Conservation (phyloP, 2,888 invertebrate genomes). For the Caradrina kadenii region DNA sequence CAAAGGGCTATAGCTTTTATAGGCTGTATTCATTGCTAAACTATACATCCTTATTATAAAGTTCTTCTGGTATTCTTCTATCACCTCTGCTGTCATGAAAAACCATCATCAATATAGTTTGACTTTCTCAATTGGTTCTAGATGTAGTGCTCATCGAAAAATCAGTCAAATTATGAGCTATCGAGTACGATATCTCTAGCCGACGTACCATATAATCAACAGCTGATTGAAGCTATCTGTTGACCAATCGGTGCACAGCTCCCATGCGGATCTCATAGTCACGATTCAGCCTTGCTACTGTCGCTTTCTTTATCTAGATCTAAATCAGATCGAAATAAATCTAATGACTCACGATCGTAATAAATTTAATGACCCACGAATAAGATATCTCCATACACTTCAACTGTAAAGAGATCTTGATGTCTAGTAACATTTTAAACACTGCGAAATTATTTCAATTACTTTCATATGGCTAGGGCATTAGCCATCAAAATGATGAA, state of each 20-base stretch:
- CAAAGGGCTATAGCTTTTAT: too few relatives aligned
- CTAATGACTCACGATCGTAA: constrained; percentile 18
- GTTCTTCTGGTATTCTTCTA: background rate
- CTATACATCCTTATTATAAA: background rate
- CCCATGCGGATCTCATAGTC: constrained; percentile 45
- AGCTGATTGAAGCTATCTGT: constrained; percentile 37
- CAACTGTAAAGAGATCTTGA: background rate
- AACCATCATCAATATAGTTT: background rate
- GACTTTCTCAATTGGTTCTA: background rate
- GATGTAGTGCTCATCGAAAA: constrained; percentile 20
- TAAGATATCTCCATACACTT: background rate
- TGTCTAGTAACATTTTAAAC: background rate
- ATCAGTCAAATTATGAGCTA: constrained; percentile 24
- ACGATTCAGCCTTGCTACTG: constrained; percentile 53
- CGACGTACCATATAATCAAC: constrained; percentile 29
- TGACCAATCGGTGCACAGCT: constrained; percentile 36
- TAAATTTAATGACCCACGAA: constrained; percentile 21
- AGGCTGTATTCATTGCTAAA: too few relatives aligned
- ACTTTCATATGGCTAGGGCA: constrained; percentile 16
- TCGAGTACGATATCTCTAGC: constrained; percentile 5
- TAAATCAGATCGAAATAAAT: constrained; percentile 30
- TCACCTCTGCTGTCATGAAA: background rate
- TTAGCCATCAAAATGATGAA: constrained; percentile 32
- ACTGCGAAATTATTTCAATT: constrained; percentile 35
- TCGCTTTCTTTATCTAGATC: constrained; percentile 51